Conservation (phyloP, 2,113 vertebrate genomes). For the Tachuris rubrigastra region DNA sequence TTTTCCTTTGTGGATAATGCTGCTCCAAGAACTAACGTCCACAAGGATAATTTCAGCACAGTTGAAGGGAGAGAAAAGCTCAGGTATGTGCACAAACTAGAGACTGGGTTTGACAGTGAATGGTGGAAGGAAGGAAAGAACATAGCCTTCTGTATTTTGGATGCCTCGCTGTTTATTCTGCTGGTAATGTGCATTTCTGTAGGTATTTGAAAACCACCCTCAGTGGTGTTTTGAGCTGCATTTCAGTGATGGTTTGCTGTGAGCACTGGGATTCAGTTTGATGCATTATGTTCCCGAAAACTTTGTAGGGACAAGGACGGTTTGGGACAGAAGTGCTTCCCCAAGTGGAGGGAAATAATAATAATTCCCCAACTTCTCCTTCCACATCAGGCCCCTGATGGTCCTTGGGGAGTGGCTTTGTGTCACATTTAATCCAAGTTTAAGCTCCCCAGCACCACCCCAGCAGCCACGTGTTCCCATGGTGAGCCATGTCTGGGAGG, state of each 20-base stretch:
- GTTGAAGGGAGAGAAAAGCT: neutral
- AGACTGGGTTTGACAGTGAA: neutral
- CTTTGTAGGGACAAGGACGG: neutral
- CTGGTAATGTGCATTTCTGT: neutral
- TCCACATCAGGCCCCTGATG: neutral
- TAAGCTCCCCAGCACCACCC: neutral
- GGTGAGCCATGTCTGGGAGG: neutral
- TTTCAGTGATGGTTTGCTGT: neutral
- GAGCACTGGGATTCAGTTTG: neutral
- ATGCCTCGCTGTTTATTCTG: neutral
- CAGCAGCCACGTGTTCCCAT: neutral
- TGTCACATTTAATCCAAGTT: neutral
- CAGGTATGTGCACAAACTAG: neutral
- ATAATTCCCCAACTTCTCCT: neutral
- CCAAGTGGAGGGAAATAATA: neutral
- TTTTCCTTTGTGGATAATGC: neutral
- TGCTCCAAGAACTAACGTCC: neutral
- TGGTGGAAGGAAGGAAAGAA: neutral
- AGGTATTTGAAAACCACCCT: neutral
- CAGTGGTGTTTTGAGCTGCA: neutral
- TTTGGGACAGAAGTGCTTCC: neutral
- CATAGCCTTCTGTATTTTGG: neutral
- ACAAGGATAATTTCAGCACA: neutral
- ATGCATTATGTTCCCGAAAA: neutral
- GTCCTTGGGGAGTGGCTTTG: neutral